A percentile compares a stretch with the other conserved stretches of the same genome.
Evolutionary conservation across 2,888 invertebrate genomes (phyloP).

Genomic region (Alviniconcha strummeri): DNA sequence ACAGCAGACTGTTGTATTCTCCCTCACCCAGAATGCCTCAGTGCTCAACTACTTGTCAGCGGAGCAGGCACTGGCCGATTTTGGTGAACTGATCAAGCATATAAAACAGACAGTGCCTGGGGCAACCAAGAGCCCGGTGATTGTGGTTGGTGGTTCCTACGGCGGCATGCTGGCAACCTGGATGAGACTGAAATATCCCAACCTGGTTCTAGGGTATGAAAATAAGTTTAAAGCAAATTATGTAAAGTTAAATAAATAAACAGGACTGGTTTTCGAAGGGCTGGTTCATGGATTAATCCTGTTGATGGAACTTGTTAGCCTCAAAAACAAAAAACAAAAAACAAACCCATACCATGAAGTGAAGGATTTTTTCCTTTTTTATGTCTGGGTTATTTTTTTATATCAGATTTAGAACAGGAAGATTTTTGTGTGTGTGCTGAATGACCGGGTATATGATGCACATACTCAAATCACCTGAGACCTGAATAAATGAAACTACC

Average conservation of each 20-base stretch:
- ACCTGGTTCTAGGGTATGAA: constrained; percentile 83
- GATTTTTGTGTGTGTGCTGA: too few species aligned
- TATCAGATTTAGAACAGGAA: too few species aligned
- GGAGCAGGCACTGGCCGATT: constrained; percentile 95
- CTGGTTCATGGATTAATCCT: too few species aligned
- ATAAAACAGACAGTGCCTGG: constrained; percentile 77
- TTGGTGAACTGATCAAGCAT: constrained; percentile 84
- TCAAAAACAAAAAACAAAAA: too few species aligned
- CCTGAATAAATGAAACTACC: too few species aligned
- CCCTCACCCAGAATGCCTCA: constrained; percentile 29
- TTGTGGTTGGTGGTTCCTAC: constrained; percentile 92
- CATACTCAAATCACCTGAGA: too few species aligned
- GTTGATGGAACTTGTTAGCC: too few species aligned
- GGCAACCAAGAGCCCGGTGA: constrained; percentile 82
- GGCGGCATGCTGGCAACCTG: constrained; percentile 98
- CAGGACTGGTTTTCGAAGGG: not conserved
- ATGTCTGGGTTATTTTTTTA: too few species aligned
- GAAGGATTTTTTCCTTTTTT: too few species aligned
- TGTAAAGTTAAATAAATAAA: not conserved
- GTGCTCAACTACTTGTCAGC: constrained; percentile 83
- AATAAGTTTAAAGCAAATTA: not conserved
- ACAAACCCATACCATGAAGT: too few species aligned
- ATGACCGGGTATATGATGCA: too few species aligned
- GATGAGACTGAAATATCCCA: constrained; percentile 96
- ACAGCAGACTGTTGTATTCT: too few species aligned